Base-by-base conservation (phyloP, 2,888 invertebrate species). In the Eudasyphora cyanicolor region DNA sequence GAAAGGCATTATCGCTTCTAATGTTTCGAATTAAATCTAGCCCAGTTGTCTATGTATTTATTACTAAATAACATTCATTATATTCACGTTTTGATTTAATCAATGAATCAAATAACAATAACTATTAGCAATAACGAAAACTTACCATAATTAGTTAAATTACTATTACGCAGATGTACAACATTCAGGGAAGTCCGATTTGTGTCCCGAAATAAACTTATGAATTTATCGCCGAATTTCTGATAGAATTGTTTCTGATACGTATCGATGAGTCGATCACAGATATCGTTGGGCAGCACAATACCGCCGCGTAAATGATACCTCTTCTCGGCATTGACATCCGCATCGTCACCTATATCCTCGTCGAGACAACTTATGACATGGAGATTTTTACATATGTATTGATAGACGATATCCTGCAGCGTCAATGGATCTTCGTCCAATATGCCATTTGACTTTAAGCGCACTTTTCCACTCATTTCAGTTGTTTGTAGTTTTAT, bases 131-230 rank as follows among this genome's bases (percentile, higher is more conserved):
- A 45, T 60, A 7, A 19, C 8, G 17, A 38, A 7, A 17, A 87
- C 89, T 87, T 92, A 78, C 96, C 95, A 82, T 93, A 93, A 89
- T 96, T 95, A 10, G 95, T 95, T 60, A 98, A 94, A 49, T 94
- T 93, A 27, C 96, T 95, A 89, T 96, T 95, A 73, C 95, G 93
- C 86, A 98, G 92, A 88, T 94, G 94, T 12, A 97, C 94, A 79
- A 94, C 93, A 88, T 95, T 94, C 64, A 97, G 92, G 76, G 95
- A 94, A 12, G 96, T 96, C 32, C 94, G 93, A 49, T 91, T 90
- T n/a, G 93, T 93, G 90, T 96, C 95, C 85, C 94, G 92, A 89
- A 97, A 97, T 86, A 97, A 93, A 86, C 94, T 93, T 12, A 96
- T 94, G 88, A 96, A 95, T 86, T 93, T 93, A 87, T 96, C 95